These are phyloP conservation scores for Phengaris alcon DNA, from an alignment of 2,888 invertebrate species.

Conservation along the genomic window DNA sequence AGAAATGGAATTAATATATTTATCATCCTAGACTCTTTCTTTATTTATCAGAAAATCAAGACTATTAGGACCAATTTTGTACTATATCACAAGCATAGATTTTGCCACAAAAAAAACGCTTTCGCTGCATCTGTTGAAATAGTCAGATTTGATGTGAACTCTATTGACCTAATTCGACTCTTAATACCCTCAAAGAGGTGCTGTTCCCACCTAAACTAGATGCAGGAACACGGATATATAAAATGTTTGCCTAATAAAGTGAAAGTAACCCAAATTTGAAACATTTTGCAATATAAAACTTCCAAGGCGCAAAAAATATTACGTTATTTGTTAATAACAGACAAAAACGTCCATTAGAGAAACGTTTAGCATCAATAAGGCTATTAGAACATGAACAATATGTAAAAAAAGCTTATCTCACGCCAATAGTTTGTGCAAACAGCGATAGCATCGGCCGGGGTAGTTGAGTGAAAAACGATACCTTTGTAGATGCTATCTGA, in stretches of 20 bases:
- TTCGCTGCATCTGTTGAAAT: no score
- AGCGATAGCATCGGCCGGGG: conserved; percentile 52
- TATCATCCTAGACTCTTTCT: no score
- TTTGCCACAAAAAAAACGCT: not conserved
- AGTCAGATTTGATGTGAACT: no score
- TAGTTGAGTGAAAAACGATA: conserved; percentile 74
- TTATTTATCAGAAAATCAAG: no score
- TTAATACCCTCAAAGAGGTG: no score
- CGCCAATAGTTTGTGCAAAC: conserved; percentile 55
- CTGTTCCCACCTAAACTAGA: not conserved
- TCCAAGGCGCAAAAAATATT: conserved; percentile 9
- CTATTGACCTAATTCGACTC: no score
- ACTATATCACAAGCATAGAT: not conserved
- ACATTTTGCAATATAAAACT: conserved; percentile 11
- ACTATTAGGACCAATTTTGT: no score
- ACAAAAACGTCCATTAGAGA: conserved; percentile 40
- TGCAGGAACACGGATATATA: not conserved
- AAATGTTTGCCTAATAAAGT: not conserved
- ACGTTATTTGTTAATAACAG: conserved; percentile 13
- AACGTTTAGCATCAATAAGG: conserved; percentile 45
- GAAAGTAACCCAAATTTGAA: not conserved
- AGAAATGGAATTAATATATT: not conserved
- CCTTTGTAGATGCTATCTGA: conserved; percentile 67
- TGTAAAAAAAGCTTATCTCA: conserved; percentile 44
- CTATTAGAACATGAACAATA: conserved; percentile 38